These are phyloP conservation scores for Microcebus murinus DNA, from an alignment of 2,113 vertebrate genomes.

Conservation along the genomic window DNA sequence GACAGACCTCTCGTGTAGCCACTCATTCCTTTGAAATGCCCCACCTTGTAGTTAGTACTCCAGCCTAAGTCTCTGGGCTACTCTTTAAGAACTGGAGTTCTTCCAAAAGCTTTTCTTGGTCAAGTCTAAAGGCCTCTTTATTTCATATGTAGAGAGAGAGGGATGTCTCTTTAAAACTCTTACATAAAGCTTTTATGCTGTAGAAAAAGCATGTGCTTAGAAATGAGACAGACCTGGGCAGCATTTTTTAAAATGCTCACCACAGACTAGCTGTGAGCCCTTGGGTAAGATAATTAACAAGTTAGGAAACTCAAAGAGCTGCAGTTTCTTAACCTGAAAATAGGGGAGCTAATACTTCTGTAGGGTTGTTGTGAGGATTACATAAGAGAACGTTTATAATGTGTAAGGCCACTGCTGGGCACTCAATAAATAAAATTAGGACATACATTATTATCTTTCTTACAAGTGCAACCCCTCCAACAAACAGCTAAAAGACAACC, in stretches of 20 bases:
- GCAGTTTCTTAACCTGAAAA: conserved; percentile 35
- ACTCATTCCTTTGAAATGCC: background rate
- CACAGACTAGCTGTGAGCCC: background rate
- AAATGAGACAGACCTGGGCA: background rate
- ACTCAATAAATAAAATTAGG: background rate
- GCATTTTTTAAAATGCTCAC: background rate
- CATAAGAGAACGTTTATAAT: conserved; percentile 9
- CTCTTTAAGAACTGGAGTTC: background rate
- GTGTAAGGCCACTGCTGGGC: background rate
- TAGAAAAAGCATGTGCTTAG: background rate
- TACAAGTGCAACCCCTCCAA: background rate
- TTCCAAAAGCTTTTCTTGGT: conserved; percentile 3
- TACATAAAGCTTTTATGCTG: background rate
- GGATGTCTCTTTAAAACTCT: conserved; percentile 27
- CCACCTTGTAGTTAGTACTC: background rate
- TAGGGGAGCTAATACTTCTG: background rate
- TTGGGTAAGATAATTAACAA: background rate
- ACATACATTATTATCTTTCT: background rate
- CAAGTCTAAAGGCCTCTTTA: background rate
- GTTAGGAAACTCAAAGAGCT: background rate
- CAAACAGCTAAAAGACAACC: background rate
- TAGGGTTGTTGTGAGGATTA: conserved; percentile 28
- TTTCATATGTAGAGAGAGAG: background rate
- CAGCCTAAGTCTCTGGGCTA: background rate
- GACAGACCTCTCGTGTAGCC: background rate